Evolutionary conservation across 2,888 invertebrate genomes (phyloP).

Genomic region (Sinhomidia bicolor): DNA sequence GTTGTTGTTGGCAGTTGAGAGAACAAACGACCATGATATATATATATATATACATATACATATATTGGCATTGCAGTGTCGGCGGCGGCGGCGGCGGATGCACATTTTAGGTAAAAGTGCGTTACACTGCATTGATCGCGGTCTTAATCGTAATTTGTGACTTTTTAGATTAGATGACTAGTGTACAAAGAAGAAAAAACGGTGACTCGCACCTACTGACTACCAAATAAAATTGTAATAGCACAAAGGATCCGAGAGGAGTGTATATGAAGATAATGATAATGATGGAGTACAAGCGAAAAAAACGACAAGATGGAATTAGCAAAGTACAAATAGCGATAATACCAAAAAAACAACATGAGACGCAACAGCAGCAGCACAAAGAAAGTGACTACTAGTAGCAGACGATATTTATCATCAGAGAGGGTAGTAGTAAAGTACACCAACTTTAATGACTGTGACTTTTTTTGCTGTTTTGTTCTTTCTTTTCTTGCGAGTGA

Average conservation of each 20-base stretch:
- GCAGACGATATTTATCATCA: background rate
- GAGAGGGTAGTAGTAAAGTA: conserved; percentile 20
- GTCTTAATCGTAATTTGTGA: conserved; percentile 21
- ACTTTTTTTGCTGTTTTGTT: conserved; percentile 48
- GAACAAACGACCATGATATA: too few relatives aligned
- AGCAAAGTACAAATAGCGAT: conserved; percentile 13
- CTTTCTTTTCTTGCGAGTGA: background rate
- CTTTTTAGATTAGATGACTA: conserved; percentile 29
- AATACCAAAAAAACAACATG: too few relatives aligned
- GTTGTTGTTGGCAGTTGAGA: too few relatives aligned
- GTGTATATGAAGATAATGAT: background rate
- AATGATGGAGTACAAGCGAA: background rate
- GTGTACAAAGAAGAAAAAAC: conserved; percentile 36
- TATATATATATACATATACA: too few relatives aligned
- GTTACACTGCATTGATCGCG: conserved; percentile 44
- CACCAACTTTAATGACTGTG: conserved; percentile 51
- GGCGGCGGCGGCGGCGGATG: background rate
- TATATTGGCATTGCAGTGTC: background rate
- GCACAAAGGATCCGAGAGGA: background rate
- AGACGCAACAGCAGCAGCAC: background rate
- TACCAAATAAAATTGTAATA: background rate
- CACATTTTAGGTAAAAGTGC: conserved; percentile 31
- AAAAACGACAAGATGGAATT: conserved; percentile 6
- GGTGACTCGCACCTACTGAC: conserved; percentile 40
- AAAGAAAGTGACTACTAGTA: conserved; percentile 34